Percentiles rank a stretch among this genome's conserved stretches.
Conservation (phyloP, 2,888 invertebrate genomes). For the Oscheius sp. region DNA sequence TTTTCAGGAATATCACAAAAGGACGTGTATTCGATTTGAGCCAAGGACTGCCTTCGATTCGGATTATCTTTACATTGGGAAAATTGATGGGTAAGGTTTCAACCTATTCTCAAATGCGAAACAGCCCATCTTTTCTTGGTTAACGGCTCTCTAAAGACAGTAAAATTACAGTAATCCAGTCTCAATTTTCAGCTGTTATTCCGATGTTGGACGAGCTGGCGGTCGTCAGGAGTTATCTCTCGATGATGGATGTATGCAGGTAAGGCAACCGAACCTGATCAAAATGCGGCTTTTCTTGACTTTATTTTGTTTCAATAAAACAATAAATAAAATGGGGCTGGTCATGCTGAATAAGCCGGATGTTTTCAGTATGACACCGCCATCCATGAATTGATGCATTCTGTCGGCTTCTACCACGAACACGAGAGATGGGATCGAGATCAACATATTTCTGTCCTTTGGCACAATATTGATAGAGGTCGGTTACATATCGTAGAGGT, state of each 20-base stretch:
- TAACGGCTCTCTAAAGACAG: no score
- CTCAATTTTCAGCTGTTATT: slow-evolving; percentile 67
- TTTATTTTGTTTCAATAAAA: no score
- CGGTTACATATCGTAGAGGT: no score
- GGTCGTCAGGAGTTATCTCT: slow-evolving; percentile 72
- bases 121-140: no score
- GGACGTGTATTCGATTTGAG: slow-evolving; percentile 71
- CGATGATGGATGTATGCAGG: slow-evolving; percentile 72
- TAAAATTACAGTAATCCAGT: no score
- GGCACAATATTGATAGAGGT: slow-evolving; percentile 73
- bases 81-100: slow-evolving; percentile 70
- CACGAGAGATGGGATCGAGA: slow-evolving; percentile 73
- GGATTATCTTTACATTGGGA: slow-evolving; percentile 73
- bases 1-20: slow-evolving; percentile 67
- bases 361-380: slow-evolving; percentile 72
- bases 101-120: no score
- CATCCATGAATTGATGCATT: slow-evolving; percentile 72
- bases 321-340: no score
- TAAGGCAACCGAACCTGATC: neutral
- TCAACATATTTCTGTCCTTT: slow-evolving; percentile 69
- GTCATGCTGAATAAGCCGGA: no score
- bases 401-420: slow-evolving; percentile 72
- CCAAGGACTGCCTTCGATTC: slow-evolving; percentile 65
- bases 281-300: neutral
- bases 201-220: slow-evolving; percentile 72